phyloP scores from a whole-genome alignment of 2,113 vertebrate species.

The Gadus macrocephalus region DNA sequence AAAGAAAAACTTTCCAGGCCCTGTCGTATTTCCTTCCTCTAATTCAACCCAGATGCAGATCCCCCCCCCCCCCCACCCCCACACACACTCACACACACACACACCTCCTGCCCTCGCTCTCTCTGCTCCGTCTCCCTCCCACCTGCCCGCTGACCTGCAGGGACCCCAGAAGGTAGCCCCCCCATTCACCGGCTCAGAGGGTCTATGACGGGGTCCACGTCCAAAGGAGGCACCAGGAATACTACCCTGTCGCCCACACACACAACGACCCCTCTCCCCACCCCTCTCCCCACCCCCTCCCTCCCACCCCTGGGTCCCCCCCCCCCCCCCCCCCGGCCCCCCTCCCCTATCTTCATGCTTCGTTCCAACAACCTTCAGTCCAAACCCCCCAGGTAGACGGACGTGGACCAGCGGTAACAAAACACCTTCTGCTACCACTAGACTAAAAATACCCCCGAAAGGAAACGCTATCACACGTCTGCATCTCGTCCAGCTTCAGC shows the following conservation, averaged over 20 bases:
- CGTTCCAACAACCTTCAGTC: constrained; percentile 51
- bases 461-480: neutral
- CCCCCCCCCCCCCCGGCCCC: constrained; percentile 41
- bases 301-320: too few species aligned
- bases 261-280: too few species aligned
- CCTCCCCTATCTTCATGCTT: constrained; percentile 22
- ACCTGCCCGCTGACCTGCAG: constrained; percentile 72
- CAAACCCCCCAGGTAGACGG: constrained; percentile 44
- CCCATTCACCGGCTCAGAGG: constrained; percentile 59
- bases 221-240: constrained; percentile 18
- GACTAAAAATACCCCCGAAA: neutral
- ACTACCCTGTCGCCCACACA: too few species aligned
- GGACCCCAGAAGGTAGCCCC: constrained; percentile 57
- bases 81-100: constrained; percentile 22
- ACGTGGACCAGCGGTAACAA: constrained; percentile 34
- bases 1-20: constrained; percentile 55
- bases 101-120: constrained; percentile 45
- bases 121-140: constrained; percentile 70
- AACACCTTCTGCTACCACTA: constrained; percentile 28
- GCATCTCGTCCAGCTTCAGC: neutral
- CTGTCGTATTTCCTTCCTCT: constrained; percentile 64
- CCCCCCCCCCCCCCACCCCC: neutral
- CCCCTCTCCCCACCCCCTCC: constrained; percentile 32
- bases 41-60: constrained; percentile 74
- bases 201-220: constrained; percentile 51